These are phyloP conservation scores for Eustalomyia histrio DNA, from an alignment of 2,888 invertebrate species.

Conservation along the genomic window DNA sequence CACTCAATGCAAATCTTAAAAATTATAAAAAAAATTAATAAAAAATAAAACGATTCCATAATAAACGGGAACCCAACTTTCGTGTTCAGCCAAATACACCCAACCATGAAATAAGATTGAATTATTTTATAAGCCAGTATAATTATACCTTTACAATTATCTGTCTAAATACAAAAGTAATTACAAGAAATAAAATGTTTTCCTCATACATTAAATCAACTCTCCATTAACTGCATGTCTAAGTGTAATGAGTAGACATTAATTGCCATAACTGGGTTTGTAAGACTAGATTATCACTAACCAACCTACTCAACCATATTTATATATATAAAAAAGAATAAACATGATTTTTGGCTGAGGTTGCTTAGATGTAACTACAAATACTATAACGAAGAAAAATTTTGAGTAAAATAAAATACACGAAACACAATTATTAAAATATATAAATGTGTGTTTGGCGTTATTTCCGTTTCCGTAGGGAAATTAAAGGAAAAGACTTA, in stretches of 20 bases:
- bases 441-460: conserved; percentile 29
- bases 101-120: too few relatives aligned
- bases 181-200: not conserved
- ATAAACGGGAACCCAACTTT: too few relatives aligned
- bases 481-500: conserved; percentile 67
- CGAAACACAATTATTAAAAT: not conserved
- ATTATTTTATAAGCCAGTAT: too few relatives aligned
- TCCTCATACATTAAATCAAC: not conserved
- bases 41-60: too few relatives aligned
- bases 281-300: conserved; percentile 54
- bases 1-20: too few relatives aligned
- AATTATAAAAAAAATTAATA: too few relatives aligned
- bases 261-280: conserved; percentile 61
- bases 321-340: conserved; percentile 13
- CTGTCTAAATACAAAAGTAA: not conserved
- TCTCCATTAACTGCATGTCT: conserved; percentile 50
- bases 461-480: conserved; percentile 67
- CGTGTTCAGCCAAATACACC: too few relatives aligned
- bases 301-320: not conserved
- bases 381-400: not conserved
- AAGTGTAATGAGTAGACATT: conserved; percentile 61
- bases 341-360: conserved; percentile 29
- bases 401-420: not conserved
- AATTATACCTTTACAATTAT: not conserved
- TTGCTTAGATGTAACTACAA: conserved; percentile 2